Conservation (phyloP, 2,888 invertebrate species). For the Drosophila helvetica region DNA sequence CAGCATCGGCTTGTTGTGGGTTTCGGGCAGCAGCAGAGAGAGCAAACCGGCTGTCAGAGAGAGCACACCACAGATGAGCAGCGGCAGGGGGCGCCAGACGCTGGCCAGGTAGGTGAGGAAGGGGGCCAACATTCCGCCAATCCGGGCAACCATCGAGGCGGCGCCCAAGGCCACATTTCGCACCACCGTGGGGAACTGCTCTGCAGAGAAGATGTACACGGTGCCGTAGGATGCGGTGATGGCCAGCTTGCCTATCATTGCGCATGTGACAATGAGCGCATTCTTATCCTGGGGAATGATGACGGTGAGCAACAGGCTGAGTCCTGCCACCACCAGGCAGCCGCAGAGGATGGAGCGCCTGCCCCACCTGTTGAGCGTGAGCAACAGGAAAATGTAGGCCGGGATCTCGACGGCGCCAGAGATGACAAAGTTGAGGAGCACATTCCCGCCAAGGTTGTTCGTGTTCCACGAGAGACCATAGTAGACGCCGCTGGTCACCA, state of each 20-base stretch:
- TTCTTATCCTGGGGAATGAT: slow-evolving; percentile 85
- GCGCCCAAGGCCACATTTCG: slow-evolving; percentile 94
- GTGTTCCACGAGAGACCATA: slow-evolving; percentile 92
- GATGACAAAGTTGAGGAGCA: slow-evolving; percentile 89
- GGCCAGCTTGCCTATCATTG: slow-evolving; percentile 89
- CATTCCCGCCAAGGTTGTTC: slow-evolving; percentile 89
- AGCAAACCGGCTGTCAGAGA: slow-evolving; percentile 89
- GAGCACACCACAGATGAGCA: slow-evolving; percentile 89
- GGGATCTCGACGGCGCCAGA: slow-evolving; percentile 91
- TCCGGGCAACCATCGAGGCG: slow-evolving; percentile 93
- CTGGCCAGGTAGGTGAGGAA: slow-evolving; percentile 89
- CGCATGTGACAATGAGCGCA: slow-evolving; percentile 86
- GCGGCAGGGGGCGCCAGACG: slow-evolving; percentile 88
- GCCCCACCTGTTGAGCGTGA: slow-evolving; percentile 89
- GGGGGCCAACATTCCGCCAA: slow-evolving; percentile 89
- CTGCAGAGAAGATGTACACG: slow-evolving; percentile 89
- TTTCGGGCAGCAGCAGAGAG: slow-evolving; percentile 91
- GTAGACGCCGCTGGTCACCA: slow-evolving; percentile 91
- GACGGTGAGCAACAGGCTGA: slow-evolving; percentile 86
- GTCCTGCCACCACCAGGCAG: slow-evolving; percentile 88
- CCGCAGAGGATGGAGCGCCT: slow-evolving; percentile 88
- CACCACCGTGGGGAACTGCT: slow-evolving; percentile 90
- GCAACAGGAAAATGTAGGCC: slow-evolving; percentile 87
- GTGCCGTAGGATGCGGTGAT: slow-evolving; percentile 90
- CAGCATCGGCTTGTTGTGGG: slow-evolving; percentile 89